Evolutionary conservation across 2,888 invertebrate genomes (phyloP).

Genomic region (Oscheius myriophilus): DNA sequence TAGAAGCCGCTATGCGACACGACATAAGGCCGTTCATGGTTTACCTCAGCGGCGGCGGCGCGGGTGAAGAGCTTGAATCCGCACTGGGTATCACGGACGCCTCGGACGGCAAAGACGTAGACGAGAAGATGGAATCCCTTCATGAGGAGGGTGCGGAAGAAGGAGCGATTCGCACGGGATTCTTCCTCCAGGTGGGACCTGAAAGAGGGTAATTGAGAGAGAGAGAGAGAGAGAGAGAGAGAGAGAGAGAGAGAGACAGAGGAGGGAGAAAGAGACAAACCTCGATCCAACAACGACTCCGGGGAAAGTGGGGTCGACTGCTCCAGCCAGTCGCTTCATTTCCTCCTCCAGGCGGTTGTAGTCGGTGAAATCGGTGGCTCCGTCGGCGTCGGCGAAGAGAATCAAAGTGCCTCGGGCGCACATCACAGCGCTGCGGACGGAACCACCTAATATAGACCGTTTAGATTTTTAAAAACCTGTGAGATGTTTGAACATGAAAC

Average conservation of each 20-base stretch:
- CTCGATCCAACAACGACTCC: slow-evolving; percentile 62
- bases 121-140: slow-evolving; percentile 93
- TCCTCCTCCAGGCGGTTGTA: slow-evolving; percentile 79
- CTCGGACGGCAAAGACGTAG: slow-evolving; percentile 88
- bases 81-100: slow-evolving; percentile 93
- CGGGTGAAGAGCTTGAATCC: slow-evolving; percentile 95
- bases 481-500: too few species aligned
- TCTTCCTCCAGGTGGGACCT: slow-evolving; percentile 90
- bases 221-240: too few species aligned
- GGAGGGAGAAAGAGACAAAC: background rate
- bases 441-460: slow-evolving; percentile 76
- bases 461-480: background rate
- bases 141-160: slow-evolving; percentile 87
- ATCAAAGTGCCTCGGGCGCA: slow-evolving; percentile 86
- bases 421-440: slow-evolving; percentile 89
- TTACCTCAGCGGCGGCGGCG: slow-evolving; percentile 64
- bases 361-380: slow-evolving; percentile 93
- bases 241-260: background rate
- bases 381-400: slow-evolving; percentile 98
- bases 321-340: slow-evolving; percentile 73
- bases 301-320: slow-evolving; percentile 56
- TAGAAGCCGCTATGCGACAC: too few species aligned
- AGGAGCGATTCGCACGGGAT: slow-evolving; percentile 80
- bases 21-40: too few species aligned
- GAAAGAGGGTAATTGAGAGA: too few species aligned